These are phyloP conservation scores for Ephydatia muelleri DNA, from an alignment of 37 sponge, comb jelly and placozoan species.

Conservation along the genomic window DNA sequence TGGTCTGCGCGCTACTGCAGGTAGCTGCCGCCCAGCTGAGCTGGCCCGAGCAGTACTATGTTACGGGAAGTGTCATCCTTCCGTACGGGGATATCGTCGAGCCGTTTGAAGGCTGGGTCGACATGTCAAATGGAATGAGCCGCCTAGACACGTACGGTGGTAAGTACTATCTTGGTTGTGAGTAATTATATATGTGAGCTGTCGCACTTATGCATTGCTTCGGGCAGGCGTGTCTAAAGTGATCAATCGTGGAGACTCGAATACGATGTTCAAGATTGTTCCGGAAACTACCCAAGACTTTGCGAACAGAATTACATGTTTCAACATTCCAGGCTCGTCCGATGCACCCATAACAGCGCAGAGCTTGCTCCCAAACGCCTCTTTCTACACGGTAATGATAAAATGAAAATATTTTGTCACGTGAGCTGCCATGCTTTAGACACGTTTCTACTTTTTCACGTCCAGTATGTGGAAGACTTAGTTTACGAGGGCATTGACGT, in stretches of 20 bases:
- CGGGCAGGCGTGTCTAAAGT: slow-evolving; percentile 47
- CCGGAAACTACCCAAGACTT: slow-evolving; percentile 70
- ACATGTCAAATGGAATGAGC: slow-evolving; percentile 60
- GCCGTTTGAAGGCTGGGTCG: slow-evolving; percentile 84
- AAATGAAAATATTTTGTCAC: slow-evolving; percentile 25
- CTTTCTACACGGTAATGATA: slow-evolving; percentile 31
- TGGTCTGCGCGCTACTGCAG: not conserved
- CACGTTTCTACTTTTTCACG: not conserved
- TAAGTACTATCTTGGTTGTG: slow-evolving; percentile 38
- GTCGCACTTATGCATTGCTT: not conserved
- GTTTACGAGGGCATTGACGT: slow-evolving; percentile 18
- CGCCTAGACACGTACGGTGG: slow-evolving; percentile 76
- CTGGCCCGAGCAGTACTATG: slow-evolving; percentile 68
- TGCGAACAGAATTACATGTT: slow-evolving; percentile 61
- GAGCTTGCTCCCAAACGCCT: slow-evolving; percentile 66
- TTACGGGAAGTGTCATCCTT: slow-evolving; percentile 55
- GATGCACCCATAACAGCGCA: slow-evolving; percentile 50
- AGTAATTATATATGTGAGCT: not conserved
- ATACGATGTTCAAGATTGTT: slow-evolving; percentile 76
- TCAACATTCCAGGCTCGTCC: slow-evolving; percentile 37
- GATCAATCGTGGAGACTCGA: slow-evolving; percentile 29
- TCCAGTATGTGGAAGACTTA: slow-evolving; percentile 40
- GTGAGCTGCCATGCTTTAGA: not conserved
- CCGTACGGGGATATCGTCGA: slow-evolving; percentile 88
- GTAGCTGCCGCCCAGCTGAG: not conserved